Percentiles rank a stretch among this genome's conserved stretches.
phyloP scores from a whole-genome alignment of 2,797 vertebrate species.

The Todus mexicanus region DNA sequence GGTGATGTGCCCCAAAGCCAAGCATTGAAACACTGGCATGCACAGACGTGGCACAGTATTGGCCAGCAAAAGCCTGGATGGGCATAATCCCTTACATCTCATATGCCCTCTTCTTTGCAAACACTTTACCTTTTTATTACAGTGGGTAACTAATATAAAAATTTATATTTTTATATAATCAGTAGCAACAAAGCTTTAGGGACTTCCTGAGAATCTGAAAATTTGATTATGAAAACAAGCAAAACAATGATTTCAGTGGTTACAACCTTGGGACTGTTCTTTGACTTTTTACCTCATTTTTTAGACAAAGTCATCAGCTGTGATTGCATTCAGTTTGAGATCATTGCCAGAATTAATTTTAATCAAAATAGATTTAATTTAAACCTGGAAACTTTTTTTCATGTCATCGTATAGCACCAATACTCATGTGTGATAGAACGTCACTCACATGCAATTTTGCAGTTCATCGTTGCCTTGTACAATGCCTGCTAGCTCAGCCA shows the following conservation, averaged over 20 bases:
- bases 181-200: not conserved
- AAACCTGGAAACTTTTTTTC: not conserved
- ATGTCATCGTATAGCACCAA: rapidly evolving
- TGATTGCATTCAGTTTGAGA: not conserved
- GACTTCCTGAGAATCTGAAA: not conserved
- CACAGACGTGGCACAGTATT: rapidly evolving
- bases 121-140: not conserved
- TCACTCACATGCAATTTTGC: not conserved
- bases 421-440: not conserved
- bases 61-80: not conserved
- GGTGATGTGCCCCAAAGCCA: not conserved
- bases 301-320: not conserved
- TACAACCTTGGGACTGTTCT: not conserved
- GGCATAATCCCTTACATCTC: not conserved
- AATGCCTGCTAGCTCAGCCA: not conserved
- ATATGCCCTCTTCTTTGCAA: not conserved
- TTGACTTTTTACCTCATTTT: not conserved
- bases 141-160: not conserved
- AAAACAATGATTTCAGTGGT: not conserved
- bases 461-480: not conserved
- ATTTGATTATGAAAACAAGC: not conserved
- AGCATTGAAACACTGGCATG: rapidly evolving
- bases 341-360: not conserved
- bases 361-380: not conserved
- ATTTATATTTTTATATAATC: not conserved